phyloP scores from a whole-genome alignment of 1,140 invertebrate genomes.

The Myzus persicae region DNA sequence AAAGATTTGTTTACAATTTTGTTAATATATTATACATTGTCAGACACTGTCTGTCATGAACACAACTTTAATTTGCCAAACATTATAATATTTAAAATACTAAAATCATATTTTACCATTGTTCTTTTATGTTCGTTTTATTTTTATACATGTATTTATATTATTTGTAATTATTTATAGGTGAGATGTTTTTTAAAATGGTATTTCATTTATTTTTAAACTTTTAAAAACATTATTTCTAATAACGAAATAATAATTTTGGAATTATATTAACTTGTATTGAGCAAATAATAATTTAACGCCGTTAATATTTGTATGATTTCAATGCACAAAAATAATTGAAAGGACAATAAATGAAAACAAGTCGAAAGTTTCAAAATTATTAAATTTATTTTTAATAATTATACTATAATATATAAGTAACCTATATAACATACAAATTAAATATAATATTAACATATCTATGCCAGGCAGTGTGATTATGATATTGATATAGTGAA shows the following conservation, averaged over 20 bases:
- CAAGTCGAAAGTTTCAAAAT: conserved; percentile 5
- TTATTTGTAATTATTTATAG: neutral
- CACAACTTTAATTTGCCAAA: neutral
- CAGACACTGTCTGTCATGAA: neutral
- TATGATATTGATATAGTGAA: conserved; percentile 31
- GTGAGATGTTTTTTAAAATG: neutral
- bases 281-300: neutral
- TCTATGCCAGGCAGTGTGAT: conserved; percentile 26
- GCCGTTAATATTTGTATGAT: neutral
- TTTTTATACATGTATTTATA: conserved; percentile 10
- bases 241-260: neutral
- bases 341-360: conserved; percentile 19
- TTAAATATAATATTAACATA: neutral
- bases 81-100: neutral
- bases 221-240: neutral
- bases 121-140: neutral
- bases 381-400: conserved; percentile 15
- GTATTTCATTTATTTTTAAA: neutral
- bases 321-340: neutral
- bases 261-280: neutral
- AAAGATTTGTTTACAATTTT: neutral
- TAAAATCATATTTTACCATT: neutral
- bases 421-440: conserved; percentile 16
- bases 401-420: neutral
- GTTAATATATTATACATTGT: neutral